Evolutionary conservation across 2,113 vertebrate genomes (phyloP), one percentile per base, ranked within the genome.

Genomic region (Oriolus oriolus): DNA sequence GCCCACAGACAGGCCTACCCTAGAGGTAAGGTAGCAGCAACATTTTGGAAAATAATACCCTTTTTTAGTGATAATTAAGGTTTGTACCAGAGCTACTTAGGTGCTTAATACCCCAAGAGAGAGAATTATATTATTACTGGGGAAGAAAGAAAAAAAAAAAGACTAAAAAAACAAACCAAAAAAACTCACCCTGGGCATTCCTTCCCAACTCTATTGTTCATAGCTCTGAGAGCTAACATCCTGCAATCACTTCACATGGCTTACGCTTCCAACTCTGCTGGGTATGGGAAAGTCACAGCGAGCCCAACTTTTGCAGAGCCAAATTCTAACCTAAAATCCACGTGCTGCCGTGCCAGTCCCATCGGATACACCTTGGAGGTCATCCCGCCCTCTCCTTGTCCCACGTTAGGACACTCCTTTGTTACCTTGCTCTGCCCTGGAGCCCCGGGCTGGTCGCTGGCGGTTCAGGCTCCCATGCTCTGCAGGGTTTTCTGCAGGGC

Each of bases 361-460:
- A 6, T 1, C 0, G 0, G 2, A 2, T 0, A 6, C 30, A 8
- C 18, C 26, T 14, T 3, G 71, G 56, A 20, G 50, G 10, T 8
- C n/a, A 22, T 9, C 68, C 64, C 3, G 0, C 44, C 52, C 33
- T 35, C 1, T 0, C 50, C 60, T 16, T 7, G 20, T 3, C 41
- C 17, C 37, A 1, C 60, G 17, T 66, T 16, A 7, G 56, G 81
- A 50, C 1, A 0, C 16, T 44, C 47, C 86, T 63, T 30, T 42
- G 76, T 85, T 89, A 68, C 84, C 93, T 53, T 14, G 64, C 79
- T 31, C 5, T n/a, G 76, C 56, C 50, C 37, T 2, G 2, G 35
- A n/a, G 63, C 84, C 71, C 52, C 19, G 21, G 42, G 27, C 84
- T 11, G 77, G 45, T 10, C 1, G 30, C 73, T 49, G 83, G 94